A percentile compares a stretch with the other conserved stretches of the same genome.
Evolutionary conservation across 37 sponge, comb jelly and placozoan species (phyloP).

Genomic region (Eunapius fragilis): DNA sequence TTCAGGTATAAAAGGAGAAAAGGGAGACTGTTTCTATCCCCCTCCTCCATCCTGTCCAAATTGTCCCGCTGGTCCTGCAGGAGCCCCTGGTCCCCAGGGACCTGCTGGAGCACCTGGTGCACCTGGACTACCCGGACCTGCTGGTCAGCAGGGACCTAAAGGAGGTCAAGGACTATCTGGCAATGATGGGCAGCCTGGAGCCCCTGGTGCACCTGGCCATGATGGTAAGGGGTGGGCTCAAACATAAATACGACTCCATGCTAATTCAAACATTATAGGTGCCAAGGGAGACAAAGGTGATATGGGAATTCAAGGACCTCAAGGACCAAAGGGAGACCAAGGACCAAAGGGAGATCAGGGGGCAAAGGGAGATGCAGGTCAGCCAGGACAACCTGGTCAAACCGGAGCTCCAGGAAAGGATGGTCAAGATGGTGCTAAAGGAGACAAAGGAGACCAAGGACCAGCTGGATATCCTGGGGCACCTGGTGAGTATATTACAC

Average conservation of each 20-base stretch:
- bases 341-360: constrained; percentile 34
- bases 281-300: constrained; percentile 30
- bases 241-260: neutral
- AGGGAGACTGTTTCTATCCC: constrained; percentile 31
- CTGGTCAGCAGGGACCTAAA: constrained; percentile 45
- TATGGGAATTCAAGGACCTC: constrained; percentile 42
- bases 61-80: constrained; percentile 64
- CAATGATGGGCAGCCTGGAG: constrained; percentile 15
- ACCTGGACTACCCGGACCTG: constrained; percentile 1
- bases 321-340: constrained; percentile 47
- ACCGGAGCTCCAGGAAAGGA: constrained; percentile 4
- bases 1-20: constrained; percentile 28
- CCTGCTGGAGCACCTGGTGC: neutral
- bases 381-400: constrained; percentile 50
- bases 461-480: neutral
- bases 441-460: neutral
- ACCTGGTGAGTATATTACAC: neutral
- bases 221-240: neutral
- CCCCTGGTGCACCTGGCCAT: constrained; percentile 37
- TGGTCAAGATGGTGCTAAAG: neutral
- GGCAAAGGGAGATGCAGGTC: constrained; percentile 55
- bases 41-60: constrained; percentile 37
- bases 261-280: neutral
- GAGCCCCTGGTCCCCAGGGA: constrained; percentile 52
- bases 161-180: constrained; percentile 46